Base-by-base conservation (phyloP, 2,113 vertebrate genomes). In the Mola mola region DNA sequence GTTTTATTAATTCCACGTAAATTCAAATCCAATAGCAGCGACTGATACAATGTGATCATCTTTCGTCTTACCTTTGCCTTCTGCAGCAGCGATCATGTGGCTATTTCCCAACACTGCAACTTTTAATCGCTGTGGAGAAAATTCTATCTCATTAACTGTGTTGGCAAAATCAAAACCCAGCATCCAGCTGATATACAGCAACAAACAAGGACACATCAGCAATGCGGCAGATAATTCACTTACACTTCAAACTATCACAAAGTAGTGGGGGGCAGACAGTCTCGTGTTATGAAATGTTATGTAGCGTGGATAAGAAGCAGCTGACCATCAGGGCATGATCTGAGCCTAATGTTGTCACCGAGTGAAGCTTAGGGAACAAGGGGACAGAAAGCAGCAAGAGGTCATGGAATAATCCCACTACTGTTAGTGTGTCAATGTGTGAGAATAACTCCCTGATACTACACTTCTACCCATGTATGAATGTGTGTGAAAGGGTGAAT, bases 281-380 rank as follows among this genome's bases (percentile, higher is more conserved):
- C 20, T 22, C 22, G 33, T 19, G 7, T 38, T 22, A 62, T 16
- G 34, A 55, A 44, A 46, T 15, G 29, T 53, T 22, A 10, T 19
- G n/a, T 3, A 13, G 20, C 1, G 7, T 22, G 13, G 52, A 19
- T 40, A 15, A 19, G 47, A 50, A 34, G 12, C 43, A 31, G 49
- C 21, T 66, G 59, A 57, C 43, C 38, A 44, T 13, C 41, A 41
- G 42, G 8, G 8, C 44, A 36, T 52, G 52, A 46, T 46, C 15
- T 9, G 12, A 24, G 31, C 28, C 29, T 55, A 42, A 58, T 59
- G 61, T 12, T 3, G 5, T 22, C 12, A 49, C 21, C 44, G 43
- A 50, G 33, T 5, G 33, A 55, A 20, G 49, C 34, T 15, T 21
- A 48, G 59, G 28, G 44, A 69, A 34, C 26, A 56, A 31, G 41